phyloP scores from a whole-genome alignment of 2,113 vertebrate species.

The Cyprinus carpio region DNA sequence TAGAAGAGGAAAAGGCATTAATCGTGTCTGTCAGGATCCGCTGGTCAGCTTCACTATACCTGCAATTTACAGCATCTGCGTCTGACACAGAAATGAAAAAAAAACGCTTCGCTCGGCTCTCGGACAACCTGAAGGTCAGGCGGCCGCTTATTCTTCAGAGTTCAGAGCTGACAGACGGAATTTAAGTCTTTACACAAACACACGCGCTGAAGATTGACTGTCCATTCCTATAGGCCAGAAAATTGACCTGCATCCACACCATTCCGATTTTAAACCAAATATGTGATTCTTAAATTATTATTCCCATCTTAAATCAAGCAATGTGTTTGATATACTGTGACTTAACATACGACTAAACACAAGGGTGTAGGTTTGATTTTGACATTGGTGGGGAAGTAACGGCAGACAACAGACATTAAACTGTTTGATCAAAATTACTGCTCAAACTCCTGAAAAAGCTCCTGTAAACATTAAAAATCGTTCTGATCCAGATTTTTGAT shows the following conservation, averaged over 20 bases:
- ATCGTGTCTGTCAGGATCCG: conserved; percentile 7
- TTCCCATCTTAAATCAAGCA: no score
- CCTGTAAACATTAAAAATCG: no score
- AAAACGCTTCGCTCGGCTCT: conserved; percentile 75
- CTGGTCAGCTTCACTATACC: conserved; percentile 76
- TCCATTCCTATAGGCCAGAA: neutral
- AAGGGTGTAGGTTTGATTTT: no score
- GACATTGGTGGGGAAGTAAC: no score
- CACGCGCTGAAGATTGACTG: neutral
- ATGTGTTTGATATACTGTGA: no score
- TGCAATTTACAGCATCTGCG: conserved; percentile 86
- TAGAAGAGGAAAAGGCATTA: conserved; percentile 92
- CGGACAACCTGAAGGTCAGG: neutral
- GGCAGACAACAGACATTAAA: no score
- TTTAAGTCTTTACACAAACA: neutral
- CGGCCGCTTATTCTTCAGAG: neutral
- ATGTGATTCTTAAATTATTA: neutral
- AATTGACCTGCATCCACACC: neutral
- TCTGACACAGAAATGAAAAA: conserved; percentile 67
- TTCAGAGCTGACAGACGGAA: neutral
- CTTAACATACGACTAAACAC: no score
- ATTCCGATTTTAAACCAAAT: neutral
- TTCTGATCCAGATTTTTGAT: no score
- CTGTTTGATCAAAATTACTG: no score
- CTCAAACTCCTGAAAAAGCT: no score